Evolutionary conservation across 2,797 vertebrate species (phyloP).

Genomic region (Capromys pilorides): DNA sequence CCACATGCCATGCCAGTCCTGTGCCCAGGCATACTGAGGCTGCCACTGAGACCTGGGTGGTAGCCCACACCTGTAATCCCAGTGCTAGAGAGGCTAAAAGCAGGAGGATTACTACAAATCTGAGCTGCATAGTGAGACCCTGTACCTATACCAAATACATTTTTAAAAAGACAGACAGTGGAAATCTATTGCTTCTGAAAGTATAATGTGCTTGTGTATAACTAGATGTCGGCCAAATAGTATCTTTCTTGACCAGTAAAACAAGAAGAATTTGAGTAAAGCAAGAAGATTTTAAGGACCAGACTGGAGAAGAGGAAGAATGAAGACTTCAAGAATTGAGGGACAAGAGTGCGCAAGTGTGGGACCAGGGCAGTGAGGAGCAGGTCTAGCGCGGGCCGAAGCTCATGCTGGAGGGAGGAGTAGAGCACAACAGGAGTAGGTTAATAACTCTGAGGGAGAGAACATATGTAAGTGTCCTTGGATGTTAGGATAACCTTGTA

Average conservation of each 20-base stretch:
- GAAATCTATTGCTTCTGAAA: neutral
- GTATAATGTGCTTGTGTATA: neutral
- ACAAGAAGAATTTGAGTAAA: neutral
- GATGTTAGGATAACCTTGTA: neutral
- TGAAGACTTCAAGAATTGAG: too few relatives aligned
- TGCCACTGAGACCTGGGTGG: too few relatives aligned
- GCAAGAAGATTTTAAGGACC: neutral
- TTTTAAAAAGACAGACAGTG: too few relatives aligned
- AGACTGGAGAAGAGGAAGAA: neutral
- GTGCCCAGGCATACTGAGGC: too few relatives aligned
- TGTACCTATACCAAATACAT: too few relatives aligned
- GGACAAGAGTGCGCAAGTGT: neutral
- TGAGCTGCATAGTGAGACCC: too few relatives aligned
- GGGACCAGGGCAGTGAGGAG: rapidly evolving
- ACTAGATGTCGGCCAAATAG: neutral
- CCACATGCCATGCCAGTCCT: too few relatives aligned
- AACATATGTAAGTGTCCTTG: neutral
- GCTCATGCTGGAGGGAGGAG: neutral
- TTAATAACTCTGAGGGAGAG: neutral
- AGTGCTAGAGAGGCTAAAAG: too few relatives aligned
- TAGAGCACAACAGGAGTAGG: neutral
- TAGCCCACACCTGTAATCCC: too few relatives aligned
- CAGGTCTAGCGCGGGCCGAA: neutral
- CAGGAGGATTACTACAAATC: too few relatives aligned
- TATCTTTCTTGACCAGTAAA: neutral